A percentile compares a stretch with the other conserved stretches of the same genome.
These are phyloP conservation scores for Orchestia grillus DNA, from an alignment of 1,140 invertebrate species.

Conservation along the genomic window DNA sequence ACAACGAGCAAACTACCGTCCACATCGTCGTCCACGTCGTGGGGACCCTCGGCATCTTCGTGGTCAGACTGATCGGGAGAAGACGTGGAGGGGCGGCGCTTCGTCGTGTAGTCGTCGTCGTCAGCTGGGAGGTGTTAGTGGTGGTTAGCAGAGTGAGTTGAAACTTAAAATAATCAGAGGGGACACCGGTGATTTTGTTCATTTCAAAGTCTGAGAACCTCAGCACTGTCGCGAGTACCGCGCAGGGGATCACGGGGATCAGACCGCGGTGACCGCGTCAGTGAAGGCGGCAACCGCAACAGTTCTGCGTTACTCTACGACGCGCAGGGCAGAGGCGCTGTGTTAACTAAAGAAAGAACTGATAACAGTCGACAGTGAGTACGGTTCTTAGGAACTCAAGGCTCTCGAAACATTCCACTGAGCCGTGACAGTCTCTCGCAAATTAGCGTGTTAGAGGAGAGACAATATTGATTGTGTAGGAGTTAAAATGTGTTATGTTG, in stretches of 20 bases:
- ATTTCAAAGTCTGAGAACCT: not conserved
- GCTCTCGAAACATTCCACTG: not conserved
- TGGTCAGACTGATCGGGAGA: not conserved
- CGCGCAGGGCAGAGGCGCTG: too few relatives aligned
- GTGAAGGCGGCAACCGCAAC: not conserved
- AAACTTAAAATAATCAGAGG: not conserved
- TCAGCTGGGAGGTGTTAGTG: slow-evolving; percentile 33
- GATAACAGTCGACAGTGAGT: too few relatives aligned
- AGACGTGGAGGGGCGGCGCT: not conserved
- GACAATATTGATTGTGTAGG: not conserved
- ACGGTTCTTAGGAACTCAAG: not conserved
- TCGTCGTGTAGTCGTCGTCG: not conserved
- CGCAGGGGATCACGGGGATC: not conserved
- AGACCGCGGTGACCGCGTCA: too few relatives aligned
- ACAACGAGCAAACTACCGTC: not conserved
- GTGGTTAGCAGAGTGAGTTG: not conserved
- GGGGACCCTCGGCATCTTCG: not conserved
- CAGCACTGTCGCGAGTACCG: not conserved
- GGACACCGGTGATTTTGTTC: not conserved
- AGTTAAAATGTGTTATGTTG: not conserved
- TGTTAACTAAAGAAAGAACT: not conserved
- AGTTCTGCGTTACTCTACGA: too few relatives aligned
- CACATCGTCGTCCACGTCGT: not conserved
- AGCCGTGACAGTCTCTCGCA: not conserved
- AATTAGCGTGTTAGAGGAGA: not conserved